Percentiles rank a stretch among this genome's conserved stretches.
phyloP scores from a whole-genome alignment of 2,113 vertebrate genomes.

The Scolopax mira region DNA sequence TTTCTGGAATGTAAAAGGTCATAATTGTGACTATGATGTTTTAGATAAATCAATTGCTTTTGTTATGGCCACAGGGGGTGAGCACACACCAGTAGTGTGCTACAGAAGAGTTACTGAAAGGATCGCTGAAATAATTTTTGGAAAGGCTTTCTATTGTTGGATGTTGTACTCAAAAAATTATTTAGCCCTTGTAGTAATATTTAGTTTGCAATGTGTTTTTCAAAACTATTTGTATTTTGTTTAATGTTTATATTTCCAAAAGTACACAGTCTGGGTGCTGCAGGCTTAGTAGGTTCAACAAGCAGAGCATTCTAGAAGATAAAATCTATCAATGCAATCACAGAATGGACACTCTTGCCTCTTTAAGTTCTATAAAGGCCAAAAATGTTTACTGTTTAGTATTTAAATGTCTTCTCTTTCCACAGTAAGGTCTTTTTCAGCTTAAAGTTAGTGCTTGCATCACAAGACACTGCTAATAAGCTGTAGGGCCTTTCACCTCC shows the following conservation, averaged over 20 bases:
- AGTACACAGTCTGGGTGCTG: neutral
- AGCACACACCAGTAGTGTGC: neutral
- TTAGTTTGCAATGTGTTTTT: neutral
- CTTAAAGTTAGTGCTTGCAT: neutral
- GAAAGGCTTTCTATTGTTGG: neutral
- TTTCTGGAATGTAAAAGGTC: neutral
- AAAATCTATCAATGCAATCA: neutral
- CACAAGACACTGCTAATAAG: neutral
- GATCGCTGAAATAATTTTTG: neutral
- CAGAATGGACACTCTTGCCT: neutral
- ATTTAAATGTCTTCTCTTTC: neutral
- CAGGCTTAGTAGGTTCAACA: neutral
- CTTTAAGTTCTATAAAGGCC: neutral
- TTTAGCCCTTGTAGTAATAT: neutral
- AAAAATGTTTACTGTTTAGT: neutral
- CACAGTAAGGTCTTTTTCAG: neutral
- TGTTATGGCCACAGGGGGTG: neutral
- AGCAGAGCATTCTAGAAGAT: neutral
- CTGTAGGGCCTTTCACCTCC: neutral
- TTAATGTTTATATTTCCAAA: neutral
- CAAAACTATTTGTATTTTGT: neutral
- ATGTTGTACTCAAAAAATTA: neutral
- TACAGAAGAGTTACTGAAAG: neutral
- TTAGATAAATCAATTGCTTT: conserved; percentile 13
- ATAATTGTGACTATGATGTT: neutral